Evolutionary conservation across 1,140 invertebrate genomes (phyloP).

Genomic region (Anthonomus grandis): DNA sequence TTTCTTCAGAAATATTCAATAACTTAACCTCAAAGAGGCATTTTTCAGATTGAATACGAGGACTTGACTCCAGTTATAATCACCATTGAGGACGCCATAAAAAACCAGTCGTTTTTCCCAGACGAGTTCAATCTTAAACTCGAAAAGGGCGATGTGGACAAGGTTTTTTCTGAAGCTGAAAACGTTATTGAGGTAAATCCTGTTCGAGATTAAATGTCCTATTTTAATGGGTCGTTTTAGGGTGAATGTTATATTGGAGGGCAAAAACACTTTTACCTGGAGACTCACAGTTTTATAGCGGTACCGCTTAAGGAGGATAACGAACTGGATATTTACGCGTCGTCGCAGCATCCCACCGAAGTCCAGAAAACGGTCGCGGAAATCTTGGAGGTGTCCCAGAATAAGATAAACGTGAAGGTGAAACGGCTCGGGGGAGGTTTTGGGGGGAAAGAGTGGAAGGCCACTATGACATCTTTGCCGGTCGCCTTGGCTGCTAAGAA

Average conservation of each 20-base stretch:
- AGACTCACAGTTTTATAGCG: conserved; percentile 74
- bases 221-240: conserved; percentile 45
- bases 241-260: conserved; percentile 78
- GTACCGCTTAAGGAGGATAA: conserved; percentile 74
- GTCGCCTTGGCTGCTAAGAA: conserved; percentile 70
- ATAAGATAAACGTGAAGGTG: conserved; percentile 70
- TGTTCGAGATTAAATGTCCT: neutral
- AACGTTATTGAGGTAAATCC: conserved; percentile 1
- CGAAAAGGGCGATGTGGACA: conserved; percentile 1
- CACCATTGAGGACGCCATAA: conserved; percentile 82
- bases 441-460: conserved; percentile 88
- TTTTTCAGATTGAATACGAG: conserved; percentile 65
- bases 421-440: conserved; percentile 93
- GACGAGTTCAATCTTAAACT: neutral
- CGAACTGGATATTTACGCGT: conserved; percentile 80
- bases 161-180: conserved; percentile 51
- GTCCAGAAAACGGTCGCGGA: conserved; percentile 52
- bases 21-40: neutral
- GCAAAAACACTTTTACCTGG: conserved; percentile 95
- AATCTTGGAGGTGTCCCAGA: conserved; percentile 69
- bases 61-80: conserved; percentile 70
- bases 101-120: conserved; percentile 59
- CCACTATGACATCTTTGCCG: conserved; percentile 59
- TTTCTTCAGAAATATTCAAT: neutral
- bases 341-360: conserved; percentile 78